Percentiles rank a stretch among this genome's conserved stretches.
These are phyloP conservation scores for Myotis yumanensis DNA, from an alignment of 2,113 vertebrate genomes.

Conservation along the genomic window DNA sequence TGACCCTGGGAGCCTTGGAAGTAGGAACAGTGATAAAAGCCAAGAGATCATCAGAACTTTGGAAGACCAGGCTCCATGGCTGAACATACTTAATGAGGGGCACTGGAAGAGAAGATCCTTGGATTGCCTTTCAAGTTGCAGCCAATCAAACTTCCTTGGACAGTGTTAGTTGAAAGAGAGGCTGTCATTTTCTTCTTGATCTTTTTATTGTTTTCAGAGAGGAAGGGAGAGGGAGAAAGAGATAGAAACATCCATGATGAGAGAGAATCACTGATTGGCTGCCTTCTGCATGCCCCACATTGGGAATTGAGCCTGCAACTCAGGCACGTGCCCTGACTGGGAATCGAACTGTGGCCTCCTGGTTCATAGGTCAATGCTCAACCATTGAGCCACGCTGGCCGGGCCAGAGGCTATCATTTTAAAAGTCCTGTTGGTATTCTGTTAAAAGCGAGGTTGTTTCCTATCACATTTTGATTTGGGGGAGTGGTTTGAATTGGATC, in stretches of 20 bases:
- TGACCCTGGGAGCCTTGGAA: background rate
- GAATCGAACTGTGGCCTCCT: too few relatives aligned
- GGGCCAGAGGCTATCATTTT: background rate
- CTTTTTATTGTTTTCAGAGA: too few relatives aligned
- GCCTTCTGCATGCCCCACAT: too few relatives aligned
- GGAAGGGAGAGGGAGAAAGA: too few relatives aligned
- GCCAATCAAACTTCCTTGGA: conserved; percentile 30
- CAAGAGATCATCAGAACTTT: background rate
- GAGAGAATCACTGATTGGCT: too few relatives aligned
- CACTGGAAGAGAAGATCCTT: background rate
- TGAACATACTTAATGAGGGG: background rate
- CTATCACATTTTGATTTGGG: background rate
- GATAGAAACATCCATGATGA: too few relatives aligned
- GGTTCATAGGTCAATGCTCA: too few relatives aligned
- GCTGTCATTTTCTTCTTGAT: background rate
- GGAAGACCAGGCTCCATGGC: background rate
- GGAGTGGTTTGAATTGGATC: background rate
- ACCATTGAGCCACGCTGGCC: too few relatives aligned
- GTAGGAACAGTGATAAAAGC: background rate
- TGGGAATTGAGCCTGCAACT: too few relatives aligned
- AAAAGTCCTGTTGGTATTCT: background rate
- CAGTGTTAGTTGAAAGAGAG: background rate
- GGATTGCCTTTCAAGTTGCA: background rate
- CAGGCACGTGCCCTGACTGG: too few relatives aligned
- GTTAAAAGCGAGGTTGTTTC: background rate